phyloP scores from a whole-genome alignment of 92 coral and sea anemone species.

The Palythoa heliodiscus region DNA sequence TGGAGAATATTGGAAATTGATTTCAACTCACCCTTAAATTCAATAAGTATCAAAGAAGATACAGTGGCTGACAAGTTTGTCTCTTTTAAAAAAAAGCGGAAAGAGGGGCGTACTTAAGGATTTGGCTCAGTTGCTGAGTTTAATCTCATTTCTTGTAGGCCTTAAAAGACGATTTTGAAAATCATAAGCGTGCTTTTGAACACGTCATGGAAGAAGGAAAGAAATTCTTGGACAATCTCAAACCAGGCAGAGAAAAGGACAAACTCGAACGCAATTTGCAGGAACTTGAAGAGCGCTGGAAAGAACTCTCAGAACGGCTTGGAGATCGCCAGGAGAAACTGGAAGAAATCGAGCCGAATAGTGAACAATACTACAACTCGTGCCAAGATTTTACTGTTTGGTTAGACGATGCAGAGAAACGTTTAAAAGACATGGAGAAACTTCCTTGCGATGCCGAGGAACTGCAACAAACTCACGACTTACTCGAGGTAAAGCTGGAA shows the following conservation, averaged over 20 bases:
- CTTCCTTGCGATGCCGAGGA: constrained; percentile 82
- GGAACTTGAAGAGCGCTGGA: constrained; percentile 78
- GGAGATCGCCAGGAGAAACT: constrained; percentile 63
- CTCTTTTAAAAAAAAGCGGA: no score
- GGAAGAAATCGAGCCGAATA: constrained; percentile 78
- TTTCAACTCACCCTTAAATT: no score
- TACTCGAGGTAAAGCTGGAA: constrained; percentile 74
- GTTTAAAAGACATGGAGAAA: constrained; percentile 65
- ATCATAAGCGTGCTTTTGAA: constrained; percentile 75
- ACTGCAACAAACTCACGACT: constrained; percentile 67
- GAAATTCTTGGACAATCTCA: constrained; percentile 65
- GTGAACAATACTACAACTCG: constrained; percentile 63
- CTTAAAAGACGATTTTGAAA: constrained; percentile 71
- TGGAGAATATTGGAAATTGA: no score
- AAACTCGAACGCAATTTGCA: constrained; percentile 70
- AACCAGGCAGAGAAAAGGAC: constrained; percentile 81
- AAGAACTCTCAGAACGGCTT: constrained; percentile 63
- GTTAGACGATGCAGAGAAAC: constrained; percentile 85
- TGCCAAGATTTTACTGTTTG: constrained; percentile 79
- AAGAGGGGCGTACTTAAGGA: no score
- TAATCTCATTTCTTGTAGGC: constrained; percentile 44
- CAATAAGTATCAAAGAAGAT: no score
- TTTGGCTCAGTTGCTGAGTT: not conserved
- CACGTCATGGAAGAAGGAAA: constrained; percentile 83
- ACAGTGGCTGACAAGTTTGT: no score